phyloP scores from a whole-genome alignment of 30 jellyfish, hydroid and myxozoan genomes.

The Aurelia aurita complex sp. Pacific region DNA sequence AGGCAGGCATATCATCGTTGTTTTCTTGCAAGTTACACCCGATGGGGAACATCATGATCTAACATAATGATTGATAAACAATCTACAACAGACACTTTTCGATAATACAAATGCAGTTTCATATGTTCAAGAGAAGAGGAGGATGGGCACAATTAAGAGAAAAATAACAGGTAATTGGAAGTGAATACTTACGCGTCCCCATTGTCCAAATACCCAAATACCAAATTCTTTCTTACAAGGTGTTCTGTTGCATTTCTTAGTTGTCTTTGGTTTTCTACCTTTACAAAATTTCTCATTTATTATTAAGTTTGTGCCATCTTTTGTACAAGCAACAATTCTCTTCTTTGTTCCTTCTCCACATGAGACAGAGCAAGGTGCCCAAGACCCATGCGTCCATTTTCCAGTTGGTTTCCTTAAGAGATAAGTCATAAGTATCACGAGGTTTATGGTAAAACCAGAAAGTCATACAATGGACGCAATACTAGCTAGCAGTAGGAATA shows the following conservation, averaged over 20 bases:
- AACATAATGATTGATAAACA: no score
- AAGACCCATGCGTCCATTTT: constrained; percentile 22
- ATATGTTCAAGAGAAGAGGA: no score
- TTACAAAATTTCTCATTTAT: constrained; percentile 25
- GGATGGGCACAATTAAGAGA: no score
- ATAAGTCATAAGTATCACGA: not conserved
- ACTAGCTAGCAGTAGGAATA: not conserved
- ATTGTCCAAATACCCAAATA: constrained; percentile 53
- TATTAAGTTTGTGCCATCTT: constrained; percentile 14
- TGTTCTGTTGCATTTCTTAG: constrained; percentile 21
- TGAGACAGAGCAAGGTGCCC: constrained; percentile 55
- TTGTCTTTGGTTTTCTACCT: constrained; percentile 42
- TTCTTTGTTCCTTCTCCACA: constrained; percentile 49
- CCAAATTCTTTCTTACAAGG: constrained; percentile 15
- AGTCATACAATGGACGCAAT: not conserved
- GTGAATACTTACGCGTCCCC: constrained; percentile 23
- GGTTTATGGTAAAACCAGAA: not conserved
- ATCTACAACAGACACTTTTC: no score
- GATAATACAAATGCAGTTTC: no score
- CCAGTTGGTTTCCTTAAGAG: constrained; percentile 24
- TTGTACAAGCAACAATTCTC: constrained; percentile 41
- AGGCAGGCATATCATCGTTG: no score
- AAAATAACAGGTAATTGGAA: no score
- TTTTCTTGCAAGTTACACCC: no score
- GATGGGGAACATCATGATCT: no score